A percentile compares a stretch with the other conserved stretches of the same genome.
Evolutionary conservation across 2,888 invertebrate genomes (phyloP).

Genomic region (Cacoxenus indagator): DNA sequence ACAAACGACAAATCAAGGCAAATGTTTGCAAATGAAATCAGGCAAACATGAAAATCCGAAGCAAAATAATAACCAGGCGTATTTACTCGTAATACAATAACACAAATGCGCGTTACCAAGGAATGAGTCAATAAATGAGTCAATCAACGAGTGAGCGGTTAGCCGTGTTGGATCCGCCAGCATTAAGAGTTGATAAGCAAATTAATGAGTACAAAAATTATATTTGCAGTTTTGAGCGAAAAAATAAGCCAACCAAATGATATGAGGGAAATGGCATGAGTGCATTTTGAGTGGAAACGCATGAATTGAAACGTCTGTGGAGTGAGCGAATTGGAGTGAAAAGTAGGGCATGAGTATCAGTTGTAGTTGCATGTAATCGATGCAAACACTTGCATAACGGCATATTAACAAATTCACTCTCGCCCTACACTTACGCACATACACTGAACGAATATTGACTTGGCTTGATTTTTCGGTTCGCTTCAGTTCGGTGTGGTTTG

Average conservation of each 20-base stretch:
- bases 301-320: neutral
- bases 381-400: constrained; percentile 1
- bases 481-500: neutral
- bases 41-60: neutral
- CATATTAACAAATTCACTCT: constrained; percentile 20
- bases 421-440: neutral
- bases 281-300: neutral
- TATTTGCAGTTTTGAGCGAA: constrained; percentile 6
- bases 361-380: constrained; percentile 11
- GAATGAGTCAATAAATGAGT: neutral
- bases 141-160: neutral
- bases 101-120: too few relatives aligned
- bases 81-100: neutral
- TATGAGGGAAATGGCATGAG: neutral
- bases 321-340: neutral
- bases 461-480: neutral
- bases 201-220: neutral
- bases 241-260: neutral
- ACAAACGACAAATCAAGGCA: neutral
- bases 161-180: neutral
- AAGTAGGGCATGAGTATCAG: neutral
- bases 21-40: neutral
- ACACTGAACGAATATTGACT: neutral
- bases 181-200: constrained; percentile 1
- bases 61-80: neutral